Percentiles rank a stretch among this genome's conserved stretches.
These are phyloP conservation scores for Smutsia gigantea DNA, from an alignment of 2,797 vertebrate species.

Conservation along the genomic window DNA sequence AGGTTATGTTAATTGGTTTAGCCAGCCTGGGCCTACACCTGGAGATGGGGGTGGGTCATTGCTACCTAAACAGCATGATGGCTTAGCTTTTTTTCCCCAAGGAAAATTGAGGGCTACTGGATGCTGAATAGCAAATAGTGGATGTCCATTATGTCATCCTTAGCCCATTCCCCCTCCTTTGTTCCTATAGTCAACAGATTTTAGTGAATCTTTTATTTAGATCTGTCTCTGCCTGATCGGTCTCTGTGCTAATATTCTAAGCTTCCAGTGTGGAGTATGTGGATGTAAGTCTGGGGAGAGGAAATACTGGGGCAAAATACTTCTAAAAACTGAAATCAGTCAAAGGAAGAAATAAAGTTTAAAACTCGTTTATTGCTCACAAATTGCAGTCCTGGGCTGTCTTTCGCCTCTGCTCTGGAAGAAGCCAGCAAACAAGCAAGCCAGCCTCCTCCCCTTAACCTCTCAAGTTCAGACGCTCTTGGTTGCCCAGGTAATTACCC, in stretches of 20 bases:
- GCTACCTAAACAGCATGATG: not conserved
- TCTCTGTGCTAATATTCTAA: not conserved
- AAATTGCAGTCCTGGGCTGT: no score
- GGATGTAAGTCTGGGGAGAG: no score
- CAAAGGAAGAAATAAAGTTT: no score
- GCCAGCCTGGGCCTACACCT: not conserved
- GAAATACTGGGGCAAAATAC: no score
- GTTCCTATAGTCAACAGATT: not conserved
- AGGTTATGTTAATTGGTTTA: not conserved
- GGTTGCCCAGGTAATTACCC: no score
- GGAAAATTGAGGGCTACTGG: not conserved
- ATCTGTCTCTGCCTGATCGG: constrained; percentile 10
- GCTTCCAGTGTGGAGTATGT: not conserved
- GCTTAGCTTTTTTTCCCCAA: not conserved
- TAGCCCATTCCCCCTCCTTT: not conserved
- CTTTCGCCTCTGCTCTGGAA: no score
- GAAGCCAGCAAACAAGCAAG: no score
- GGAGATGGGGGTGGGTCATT: not conserved
- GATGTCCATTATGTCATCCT: not conserved
- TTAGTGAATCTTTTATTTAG: constrained; percentile 9
- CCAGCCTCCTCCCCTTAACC: no score
- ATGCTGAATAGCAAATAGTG: not conserved
- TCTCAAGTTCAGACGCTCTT: no score
- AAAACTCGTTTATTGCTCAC: no score
- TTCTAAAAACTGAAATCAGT: no score